Evolutionary conservation across 2,113 vertebrate species (phyloP).

Genomic region (Pontoporia blainvillei): DNA sequence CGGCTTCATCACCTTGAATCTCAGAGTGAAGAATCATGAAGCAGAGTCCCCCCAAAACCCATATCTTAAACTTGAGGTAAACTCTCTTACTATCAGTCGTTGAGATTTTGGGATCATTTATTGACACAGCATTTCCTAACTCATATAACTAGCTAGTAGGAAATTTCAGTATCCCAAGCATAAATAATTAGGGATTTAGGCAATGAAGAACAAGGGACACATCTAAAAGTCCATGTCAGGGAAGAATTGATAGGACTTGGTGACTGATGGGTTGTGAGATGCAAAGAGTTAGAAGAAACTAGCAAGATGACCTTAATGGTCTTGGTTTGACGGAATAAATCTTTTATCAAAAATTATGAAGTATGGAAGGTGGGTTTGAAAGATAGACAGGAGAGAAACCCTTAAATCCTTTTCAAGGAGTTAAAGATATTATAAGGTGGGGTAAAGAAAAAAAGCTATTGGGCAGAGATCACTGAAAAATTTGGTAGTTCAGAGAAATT

Average conservation of each 20-base stretch:
- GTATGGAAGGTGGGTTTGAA: background rate
- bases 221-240: background rate
- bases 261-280: background rate
- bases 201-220: background rate
- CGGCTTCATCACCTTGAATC: background rate
- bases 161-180: background rate
- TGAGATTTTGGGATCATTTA: background rate
- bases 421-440: background rate
- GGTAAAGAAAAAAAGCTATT: background rate
- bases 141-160: background rate
- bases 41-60: background rate
- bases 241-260: background rate
- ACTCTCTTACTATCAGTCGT: background rate
- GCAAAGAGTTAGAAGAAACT: constrained; percentile 1
- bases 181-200: background rate
- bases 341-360: background rate
- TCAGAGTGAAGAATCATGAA: background rate
- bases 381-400: background rate
- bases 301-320: background rate
- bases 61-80: background rate
- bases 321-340: background rate
- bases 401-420: background rate
- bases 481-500: background rate
- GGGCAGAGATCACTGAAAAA: background rate
- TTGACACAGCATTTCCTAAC: background rate